phyloP scores from a whole-genome alignment of 2,888 invertebrate genomes.

The Agriopis marginaria region DNA sequence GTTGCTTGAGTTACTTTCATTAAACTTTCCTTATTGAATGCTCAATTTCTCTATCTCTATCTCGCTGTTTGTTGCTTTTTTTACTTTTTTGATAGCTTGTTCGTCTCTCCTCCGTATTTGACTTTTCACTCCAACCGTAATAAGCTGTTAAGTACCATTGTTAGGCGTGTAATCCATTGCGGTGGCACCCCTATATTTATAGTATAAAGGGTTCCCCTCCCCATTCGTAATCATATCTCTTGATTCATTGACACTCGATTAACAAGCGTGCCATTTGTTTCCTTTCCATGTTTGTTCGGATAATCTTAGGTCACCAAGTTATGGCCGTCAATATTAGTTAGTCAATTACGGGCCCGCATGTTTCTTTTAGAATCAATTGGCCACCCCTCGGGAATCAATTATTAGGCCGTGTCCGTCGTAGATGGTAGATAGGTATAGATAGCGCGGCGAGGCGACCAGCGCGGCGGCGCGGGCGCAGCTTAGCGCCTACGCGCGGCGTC shows the following conservation, averaged over 20 bases:
- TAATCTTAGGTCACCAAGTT: conserved; percentile 54
- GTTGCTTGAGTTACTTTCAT: conserved; percentile 44
- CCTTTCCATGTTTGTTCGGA: conserved; percentile 50
- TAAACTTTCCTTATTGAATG: conserved; percentile 34
- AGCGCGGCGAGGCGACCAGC: conserved; percentile 12
- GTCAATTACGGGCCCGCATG: conserved; percentile 79
- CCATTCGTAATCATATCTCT: conserved; percentile 62
- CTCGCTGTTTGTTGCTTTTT: neutral
- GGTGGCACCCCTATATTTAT: conserved; percentile 65
- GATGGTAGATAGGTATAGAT: conserved; percentile 17
- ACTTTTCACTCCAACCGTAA: conserved; percentile 71
- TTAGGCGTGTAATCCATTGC: conserved; percentile 75
- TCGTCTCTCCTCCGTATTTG: conserved; percentile 53
- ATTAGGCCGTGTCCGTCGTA: conserved; percentile 27
- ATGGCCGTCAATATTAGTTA: conserved; percentile 69
- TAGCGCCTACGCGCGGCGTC: conserved; percentile 59
- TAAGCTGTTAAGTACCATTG: conserved; percentile 75
- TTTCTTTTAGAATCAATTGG: conserved; percentile 70
- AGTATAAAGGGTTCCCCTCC: conserved; percentile 61
- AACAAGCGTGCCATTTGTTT: conserved; percentile 49
- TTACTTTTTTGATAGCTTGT: conserved; percentile 18
- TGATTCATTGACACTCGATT: conserved; percentile 51
- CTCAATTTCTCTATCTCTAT: too few relatives aligned
- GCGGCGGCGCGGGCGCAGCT: conserved; percentile 43
- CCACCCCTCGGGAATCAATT: conserved; percentile 55